phyloP scores from a whole-genome alignment of 2,888 invertebrate species.

The Hydrotaea diabolus region DNA sequence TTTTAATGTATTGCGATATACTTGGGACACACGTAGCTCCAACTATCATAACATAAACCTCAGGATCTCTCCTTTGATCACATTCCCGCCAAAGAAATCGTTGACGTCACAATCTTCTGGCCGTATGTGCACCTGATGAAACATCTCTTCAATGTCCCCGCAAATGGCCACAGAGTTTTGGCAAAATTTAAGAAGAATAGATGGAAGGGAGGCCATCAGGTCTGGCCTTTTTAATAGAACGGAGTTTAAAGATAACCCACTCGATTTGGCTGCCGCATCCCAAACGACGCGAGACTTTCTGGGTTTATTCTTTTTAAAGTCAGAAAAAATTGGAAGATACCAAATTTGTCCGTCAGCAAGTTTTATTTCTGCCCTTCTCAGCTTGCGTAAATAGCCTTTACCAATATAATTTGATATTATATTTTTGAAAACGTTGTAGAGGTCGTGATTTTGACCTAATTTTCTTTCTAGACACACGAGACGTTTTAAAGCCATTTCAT shows the following conservation, averaged over 20 bases:
- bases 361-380: too few relatives aligned
- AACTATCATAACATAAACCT: conserved; percentile 39
- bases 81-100: conserved; percentile 42
- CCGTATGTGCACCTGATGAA: conserved; percentile 37
- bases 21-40: conserved; percentile 15
- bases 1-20: conserved; percentile 30
- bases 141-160: conserved; percentile 41
- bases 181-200: conserved; percentile 6
- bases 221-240: conserved; percentile 47
- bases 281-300: conserved; percentile 44
- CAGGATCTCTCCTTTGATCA: background rate
- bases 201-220: conserved; percentile 15
- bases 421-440: background rate
- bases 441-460: conserved; percentile 5
- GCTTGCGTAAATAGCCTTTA: too few relatives aligned
- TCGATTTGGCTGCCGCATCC: conserved; percentile 46
- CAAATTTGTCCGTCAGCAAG: too few relatives aligned
- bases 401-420: background rate
- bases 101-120: conserved; percentile 43
- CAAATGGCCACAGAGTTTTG: too few relatives aligned
- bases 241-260: conserved; percentile 41
- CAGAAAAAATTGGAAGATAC: too few relatives aligned
- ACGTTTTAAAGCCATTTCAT: conserved; percentile 41
- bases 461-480: conserved; percentile 29
- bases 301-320: conserved; percentile 1